These are phyloP conservation scores for Caenorhabditis brenneri DNA, from an alignment of 1,140 invertebrate species.

Conservation along the genomic window DNA sequence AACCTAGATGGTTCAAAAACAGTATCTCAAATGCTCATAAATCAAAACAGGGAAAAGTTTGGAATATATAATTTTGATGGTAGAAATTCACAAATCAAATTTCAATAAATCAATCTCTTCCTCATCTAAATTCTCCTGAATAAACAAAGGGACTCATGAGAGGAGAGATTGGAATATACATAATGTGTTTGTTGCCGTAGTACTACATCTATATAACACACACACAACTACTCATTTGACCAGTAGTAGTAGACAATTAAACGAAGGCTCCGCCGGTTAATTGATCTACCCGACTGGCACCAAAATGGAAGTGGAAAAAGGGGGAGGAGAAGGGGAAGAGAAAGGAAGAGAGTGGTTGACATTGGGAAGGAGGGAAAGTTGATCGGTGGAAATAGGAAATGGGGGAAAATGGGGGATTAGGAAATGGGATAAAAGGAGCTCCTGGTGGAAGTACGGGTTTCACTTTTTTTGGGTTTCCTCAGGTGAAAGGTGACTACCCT, in stretches of 20 bases:
- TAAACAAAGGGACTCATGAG: neutral
- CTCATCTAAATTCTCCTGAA: neutral
- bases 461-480: neutral
- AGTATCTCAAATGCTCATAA: no score
- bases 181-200: neutral
- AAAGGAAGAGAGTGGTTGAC: neutral
- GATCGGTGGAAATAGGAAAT: neutral
- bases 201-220: no score
- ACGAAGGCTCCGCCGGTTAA: neutral
- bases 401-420: neutral
- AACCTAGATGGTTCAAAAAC: no score
- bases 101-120: neutral
- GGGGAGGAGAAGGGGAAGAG: neutral
- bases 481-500: no score
- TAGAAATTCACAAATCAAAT: neutral
- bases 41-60: no score
- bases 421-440: neutral
- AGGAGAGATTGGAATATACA: neutral
- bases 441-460: neutral
- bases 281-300: conserved; percentile 29
- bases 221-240: neutral
- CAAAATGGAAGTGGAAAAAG: neutral
- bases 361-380: neutral
- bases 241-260: neutral
- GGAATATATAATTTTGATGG: neutral